These are phyloP conservation scores for Protobothrops mucrosquamatus DNA, from an alignment of 2,113 vertebrate genomes.

Conservation along the genomic window DNA sequence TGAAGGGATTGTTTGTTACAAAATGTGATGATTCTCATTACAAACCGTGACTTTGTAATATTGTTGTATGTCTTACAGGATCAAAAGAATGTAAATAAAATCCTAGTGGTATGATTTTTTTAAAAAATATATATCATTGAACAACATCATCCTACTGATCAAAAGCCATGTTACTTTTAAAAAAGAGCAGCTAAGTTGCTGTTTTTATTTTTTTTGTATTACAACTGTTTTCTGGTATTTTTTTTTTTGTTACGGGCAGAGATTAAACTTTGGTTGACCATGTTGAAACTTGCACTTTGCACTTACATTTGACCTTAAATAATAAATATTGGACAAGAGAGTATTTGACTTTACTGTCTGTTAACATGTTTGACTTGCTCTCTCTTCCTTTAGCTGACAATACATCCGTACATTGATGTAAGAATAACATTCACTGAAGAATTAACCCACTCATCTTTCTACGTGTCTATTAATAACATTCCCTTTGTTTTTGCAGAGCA, in stretches of 20 bases:
- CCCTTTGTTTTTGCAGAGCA: conserved; percentile 60
- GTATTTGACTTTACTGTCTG: conserved; percentile 44
- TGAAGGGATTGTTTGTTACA: background rate
- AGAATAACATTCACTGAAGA: background rate
- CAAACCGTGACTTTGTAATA: background rate
- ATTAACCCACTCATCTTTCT: background rate
- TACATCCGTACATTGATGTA: background rate
- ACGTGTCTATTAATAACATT: conserved; percentile 13
- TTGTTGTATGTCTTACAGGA: background rate
- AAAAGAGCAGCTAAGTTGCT: conserved; percentile 32
- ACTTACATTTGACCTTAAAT: conserved; percentile 10
- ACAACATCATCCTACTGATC: background rate
- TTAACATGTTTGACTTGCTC: background rate
- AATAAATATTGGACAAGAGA: conserved; percentile 62
- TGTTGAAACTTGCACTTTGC: conserved; percentile 37
- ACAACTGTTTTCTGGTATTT: conserved; percentile 26
- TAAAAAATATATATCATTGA: background rate
- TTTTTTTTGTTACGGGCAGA: conserved; percentile 15
- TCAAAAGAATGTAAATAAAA: background rate
- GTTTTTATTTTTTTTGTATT: conserved; percentile 24
- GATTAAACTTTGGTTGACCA: background rate
- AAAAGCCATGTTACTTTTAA: background rate
- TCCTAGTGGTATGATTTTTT: background rate
- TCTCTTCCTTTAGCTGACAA: background rate
- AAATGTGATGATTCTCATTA: background rate